A percentile compares a stretch with the other conserved stretches of the same genome.
These are phyloP conservation scores for Volucella inflata DNA, from an alignment of 2,888 invertebrate genomes.

Conservation along the genomic window DNA sequence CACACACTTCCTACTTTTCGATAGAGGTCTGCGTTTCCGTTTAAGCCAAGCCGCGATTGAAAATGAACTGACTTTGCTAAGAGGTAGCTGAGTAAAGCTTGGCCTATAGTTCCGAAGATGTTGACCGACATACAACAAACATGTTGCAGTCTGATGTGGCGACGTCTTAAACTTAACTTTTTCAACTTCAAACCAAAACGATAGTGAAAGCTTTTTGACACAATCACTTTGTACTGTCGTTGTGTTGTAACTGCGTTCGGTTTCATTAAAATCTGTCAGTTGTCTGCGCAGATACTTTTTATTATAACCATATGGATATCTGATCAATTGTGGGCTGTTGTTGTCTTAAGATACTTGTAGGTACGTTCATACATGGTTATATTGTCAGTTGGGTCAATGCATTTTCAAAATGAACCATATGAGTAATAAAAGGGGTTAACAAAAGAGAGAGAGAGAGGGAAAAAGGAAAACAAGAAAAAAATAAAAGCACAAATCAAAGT, in stretches of 20 bases:
- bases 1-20: constrained; percentile 62
- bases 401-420: constrained; percentile 54
- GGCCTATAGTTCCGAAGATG: constrained; percentile 41
- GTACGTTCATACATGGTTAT: neutral
- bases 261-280: constrained; percentile 58
- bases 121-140: constrained; percentile 56
- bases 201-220: constrained; percentile 77
- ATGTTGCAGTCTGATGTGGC: constrained; percentile 50
- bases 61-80: constrained; percentile 65
- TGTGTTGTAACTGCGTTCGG: constrained; percentile 40
- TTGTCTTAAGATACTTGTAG: too few species aligned
- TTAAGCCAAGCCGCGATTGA: constrained; percentile 65
- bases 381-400: constrained; percentile 65
- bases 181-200: constrained; percentile 62
- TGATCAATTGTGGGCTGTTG: constrained; percentile 16
- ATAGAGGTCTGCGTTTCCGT: constrained; percentile 66
- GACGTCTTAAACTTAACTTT: constrained; percentile 42
- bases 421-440: constrained; percentile 10
- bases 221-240: constrained; percentile 29
- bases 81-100: constrained; percentile 47
- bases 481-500: constrained; percentile 35
- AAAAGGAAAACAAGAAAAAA: neutral
- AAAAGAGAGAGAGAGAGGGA: neutral
- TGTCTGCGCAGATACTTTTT: constrained; percentile 35
- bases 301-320: constrained; percentile 37